Conservation (phyloP, 2,888 invertebrate species). For the Drosophila robusta region DNA sequence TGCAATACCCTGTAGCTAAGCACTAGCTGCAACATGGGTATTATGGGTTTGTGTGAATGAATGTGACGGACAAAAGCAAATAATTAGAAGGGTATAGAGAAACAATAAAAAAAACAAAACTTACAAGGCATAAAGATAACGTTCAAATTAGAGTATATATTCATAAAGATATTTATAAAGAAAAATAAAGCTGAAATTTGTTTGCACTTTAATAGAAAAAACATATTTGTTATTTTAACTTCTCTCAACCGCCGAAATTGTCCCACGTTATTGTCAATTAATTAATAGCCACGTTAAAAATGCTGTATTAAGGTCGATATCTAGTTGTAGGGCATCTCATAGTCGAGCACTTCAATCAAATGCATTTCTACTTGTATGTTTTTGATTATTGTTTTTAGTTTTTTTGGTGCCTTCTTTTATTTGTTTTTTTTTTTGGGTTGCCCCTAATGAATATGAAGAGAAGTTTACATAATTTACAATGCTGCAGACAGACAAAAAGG, state of each 20-base stretch:
- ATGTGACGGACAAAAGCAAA: no score
- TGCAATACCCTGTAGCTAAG: slow-evolving; percentile 19
- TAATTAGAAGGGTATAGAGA: background rate
- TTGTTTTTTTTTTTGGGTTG: slow-evolving; percentile 10
- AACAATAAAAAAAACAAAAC: no score
- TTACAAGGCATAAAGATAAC: no score
- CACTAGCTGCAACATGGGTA: background rate
- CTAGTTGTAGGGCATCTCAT: background rate
- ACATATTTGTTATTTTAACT: no score
- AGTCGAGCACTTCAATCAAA: background rate
- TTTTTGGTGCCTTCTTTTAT: background rate
- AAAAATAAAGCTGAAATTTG: no score
- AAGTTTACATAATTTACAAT: slow-evolving; percentile 71
- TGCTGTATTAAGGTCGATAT: no score
- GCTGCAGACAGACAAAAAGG: slow-evolving; percentile 35
- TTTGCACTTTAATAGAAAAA: no score
- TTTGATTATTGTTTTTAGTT: slow-evolving; percentile 16
- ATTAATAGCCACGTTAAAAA: no score
- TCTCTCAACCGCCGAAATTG: no score
- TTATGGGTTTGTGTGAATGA: background rate
- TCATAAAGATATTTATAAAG: no score
- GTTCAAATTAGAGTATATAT: no score
- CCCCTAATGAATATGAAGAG: slow-evolving; percentile 75
- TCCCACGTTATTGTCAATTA: no score
- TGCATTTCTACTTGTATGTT: slow-evolving; percentile 1